A percentile compares a stretch with the other conserved stretches of the same genome.
Conservation (phyloP, 2,888 invertebrate genomes). For the Eumacrocentrus americanus region DNA sequence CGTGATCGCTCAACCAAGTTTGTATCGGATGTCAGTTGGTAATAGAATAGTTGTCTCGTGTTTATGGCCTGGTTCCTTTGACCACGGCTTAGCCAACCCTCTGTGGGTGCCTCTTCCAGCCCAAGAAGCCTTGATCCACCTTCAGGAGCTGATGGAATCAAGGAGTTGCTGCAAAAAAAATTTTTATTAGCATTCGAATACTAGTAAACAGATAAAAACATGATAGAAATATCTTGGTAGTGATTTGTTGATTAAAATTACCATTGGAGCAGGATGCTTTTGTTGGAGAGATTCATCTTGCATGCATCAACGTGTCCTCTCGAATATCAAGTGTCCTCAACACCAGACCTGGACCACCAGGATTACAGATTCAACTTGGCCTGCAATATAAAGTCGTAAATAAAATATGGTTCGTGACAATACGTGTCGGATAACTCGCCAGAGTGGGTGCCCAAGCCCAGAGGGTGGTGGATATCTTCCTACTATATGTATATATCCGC, state of each 20-base stretch:
- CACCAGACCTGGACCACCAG: slow-evolving; percentile 2
- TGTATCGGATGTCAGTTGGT: slow-evolving; percentile 59
- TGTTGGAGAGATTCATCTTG: slow-evolving; percentile 10
- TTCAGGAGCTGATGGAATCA: not conserved
- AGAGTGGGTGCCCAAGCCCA: slow-evolving; percentile 28
- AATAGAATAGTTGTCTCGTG: slow-evolving; percentile 58
- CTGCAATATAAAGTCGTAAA: slow-evolving; percentile 42
- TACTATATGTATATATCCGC: slow-evolving; percentile 15
- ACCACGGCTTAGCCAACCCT: slow-evolving; percentile 42
- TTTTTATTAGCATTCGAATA: no score
- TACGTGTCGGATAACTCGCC: slow-evolving; percentile 42
- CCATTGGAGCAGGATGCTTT: no score
- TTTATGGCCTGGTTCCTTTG: slow-evolving; percentile 51
- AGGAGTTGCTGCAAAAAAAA: not conserved
- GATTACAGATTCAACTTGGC: slow-evolving; percentile 39
- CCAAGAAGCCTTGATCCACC: not conserved
- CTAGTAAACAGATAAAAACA: no score
- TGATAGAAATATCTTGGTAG: no score
- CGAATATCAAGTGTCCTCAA: slow-evolving; percentile 29
- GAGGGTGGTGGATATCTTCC: not conserved
- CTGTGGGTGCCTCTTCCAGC: slow-evolving; percentile 13
- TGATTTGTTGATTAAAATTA: no score
- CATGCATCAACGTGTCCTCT: slow-evolving; percentile 13
- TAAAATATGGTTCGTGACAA: slow-evolving; percentile 45
- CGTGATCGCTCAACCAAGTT: slow-evolving; percentile 57